Percentiles rank a stretch among this genome's conserved stretches.
phyloP scores from a whole-genome alignment of 2,797 vertebrate species.

The Erethizon dorsatum region DNA sequence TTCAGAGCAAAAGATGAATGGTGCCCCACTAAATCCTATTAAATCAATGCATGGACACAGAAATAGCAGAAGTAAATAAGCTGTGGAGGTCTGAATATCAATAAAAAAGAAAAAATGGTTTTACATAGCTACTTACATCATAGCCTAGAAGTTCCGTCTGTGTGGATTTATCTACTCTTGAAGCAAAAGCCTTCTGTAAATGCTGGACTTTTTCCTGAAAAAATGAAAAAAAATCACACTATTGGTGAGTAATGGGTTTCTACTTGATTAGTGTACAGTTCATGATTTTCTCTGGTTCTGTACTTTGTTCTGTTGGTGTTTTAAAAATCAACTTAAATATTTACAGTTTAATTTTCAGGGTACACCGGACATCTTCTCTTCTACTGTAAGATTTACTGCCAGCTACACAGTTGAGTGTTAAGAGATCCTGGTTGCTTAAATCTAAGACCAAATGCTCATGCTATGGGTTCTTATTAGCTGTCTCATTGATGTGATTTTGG shows the following conservation, averaged over 20 bases:
- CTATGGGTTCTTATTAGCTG: not conserved
- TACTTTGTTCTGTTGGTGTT: not conserved
- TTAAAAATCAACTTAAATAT: not conserved
- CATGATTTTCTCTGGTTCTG: not conserved
- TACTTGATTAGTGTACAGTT: not conserved
- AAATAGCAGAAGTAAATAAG: slow-evolving; percentile 83
- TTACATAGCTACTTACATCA: slow-evolving; percentile 94
- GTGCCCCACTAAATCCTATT: slow-evolving; percentile 63
- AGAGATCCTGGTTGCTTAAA: not conserved
- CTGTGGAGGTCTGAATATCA: slow-evolving; percentile 80
- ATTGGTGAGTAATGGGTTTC: slow-evolving; percentile 30
- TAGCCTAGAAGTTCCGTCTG: slow-evolving; percentile 96
- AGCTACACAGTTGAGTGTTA: not conserved
- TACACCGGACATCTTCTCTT: not conserved
- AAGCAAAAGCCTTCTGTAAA: slow-evolving; percentile 93
- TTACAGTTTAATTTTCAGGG: not conserved
- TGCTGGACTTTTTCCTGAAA: slow-evolving; percentile 94
- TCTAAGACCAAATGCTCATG: not conserved
- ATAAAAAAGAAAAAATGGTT: slow-evolving; percentile 83
- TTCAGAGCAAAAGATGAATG: slow-evolving; percentile 83
- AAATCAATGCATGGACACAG: slow-evolving; percentile 78
- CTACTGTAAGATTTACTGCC: not conserved
- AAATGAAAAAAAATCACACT: slow-evolving; percentile 78
- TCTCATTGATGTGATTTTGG: not conserved
- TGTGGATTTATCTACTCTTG: slow-evolving; percentile 96